Base-by-base conservation (phyloP, 2,888 invertebrate genomes). In the Apocheima hispidaria region DNA sequence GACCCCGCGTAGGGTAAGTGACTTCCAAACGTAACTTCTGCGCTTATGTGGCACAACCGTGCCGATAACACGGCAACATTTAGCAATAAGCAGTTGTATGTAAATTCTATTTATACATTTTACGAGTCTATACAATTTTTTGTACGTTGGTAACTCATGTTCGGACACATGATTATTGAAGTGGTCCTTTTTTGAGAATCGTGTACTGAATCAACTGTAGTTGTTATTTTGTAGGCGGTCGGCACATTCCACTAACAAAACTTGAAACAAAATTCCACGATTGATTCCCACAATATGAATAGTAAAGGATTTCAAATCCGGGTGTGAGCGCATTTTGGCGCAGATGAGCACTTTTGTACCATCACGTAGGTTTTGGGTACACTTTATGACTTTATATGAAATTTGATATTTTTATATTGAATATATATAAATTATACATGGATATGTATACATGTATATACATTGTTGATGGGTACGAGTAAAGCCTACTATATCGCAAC, bases 331-430 rank as follows among this genome's bases (percentile, higher is more conserved):
- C 89, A 83, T 91, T 87, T 91, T 88, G 89, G 91, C 87, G 90
- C 83, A 72, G 77, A 72, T 72, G 79, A 84, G 80, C 87, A 88
- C 90, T 86, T 90, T 90, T 89, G 91, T 91, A 92, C 92, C 92
- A 91, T 87, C 90, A 89, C 88, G 92, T 92, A 92, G 92, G 91
- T 92, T 92, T 92, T 92, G 92, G 92, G 92, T 92, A 92, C 92
- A 92, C 90, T 92, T 92, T 92, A 91, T 91, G 91, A 91, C 92
- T 92, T 92, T 92, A 92, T 92, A 92, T 92, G 84, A 92, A 92
- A 92, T 91, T 92, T 91, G 84, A 92, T 92, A 92, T 92, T 92
- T 92, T 92, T 92, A 88, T 92, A 92, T 90, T 91, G 87, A 90
- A 91, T 91, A 92, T 92, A 92, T 92, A 92, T 92, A 92, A 91